Base-by-base conservation (phyloP, 2,797 vertebrate species). In the Microctenopoma steveboyesi region DNA sequence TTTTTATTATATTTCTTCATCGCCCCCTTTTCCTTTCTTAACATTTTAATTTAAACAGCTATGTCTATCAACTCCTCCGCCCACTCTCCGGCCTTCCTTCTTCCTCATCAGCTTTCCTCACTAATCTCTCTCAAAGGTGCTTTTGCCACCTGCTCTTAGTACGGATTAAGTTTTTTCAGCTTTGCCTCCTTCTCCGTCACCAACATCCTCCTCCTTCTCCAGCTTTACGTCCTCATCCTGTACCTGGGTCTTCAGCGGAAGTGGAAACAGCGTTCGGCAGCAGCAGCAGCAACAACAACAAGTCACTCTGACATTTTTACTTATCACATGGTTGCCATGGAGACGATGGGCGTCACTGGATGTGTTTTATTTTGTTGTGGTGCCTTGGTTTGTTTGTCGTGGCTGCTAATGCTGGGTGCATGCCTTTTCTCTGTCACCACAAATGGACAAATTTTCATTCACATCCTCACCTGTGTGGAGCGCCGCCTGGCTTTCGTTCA, bases 401-500 rank as follows among this genome's bases (percentile, higher is more conserved):
- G 0, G 7, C 0, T 59, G 12, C 4, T 9, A 1, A 0, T 0
- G 1, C 0, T 5, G 0, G 65, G 71, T 2, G 0, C 0, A 1
- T 2, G 0, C 2, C 0, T 61, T 4, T 2, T 46, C 15, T 4
- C 0, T 0, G 18, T 22, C 10, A 5, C 16, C 1, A 0, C 40
- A 0, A 3, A 0, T 0, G 78, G 64, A 22, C 61, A 82, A 22
- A 13, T 62, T 3, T 2, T 63, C 4, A 66, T 81, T 2, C 81
- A 87, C 58, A 45, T 55, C 9, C 70, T 87, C 14, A 77, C 82
- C 61, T 85, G 85, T 15, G 45, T 46, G 5, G 82, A 87, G 35
- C 75, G 73, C 45, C 14, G 79, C 67, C 64, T 87, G n/a, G 85
- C 85, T 0, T 75, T 79, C 0, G 68, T 84, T 11, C 73, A 83